Evolutionary conservation across 2,797 vertebrate species (phyloP).

Genomic region (Acanthurus tractus): DNA sequence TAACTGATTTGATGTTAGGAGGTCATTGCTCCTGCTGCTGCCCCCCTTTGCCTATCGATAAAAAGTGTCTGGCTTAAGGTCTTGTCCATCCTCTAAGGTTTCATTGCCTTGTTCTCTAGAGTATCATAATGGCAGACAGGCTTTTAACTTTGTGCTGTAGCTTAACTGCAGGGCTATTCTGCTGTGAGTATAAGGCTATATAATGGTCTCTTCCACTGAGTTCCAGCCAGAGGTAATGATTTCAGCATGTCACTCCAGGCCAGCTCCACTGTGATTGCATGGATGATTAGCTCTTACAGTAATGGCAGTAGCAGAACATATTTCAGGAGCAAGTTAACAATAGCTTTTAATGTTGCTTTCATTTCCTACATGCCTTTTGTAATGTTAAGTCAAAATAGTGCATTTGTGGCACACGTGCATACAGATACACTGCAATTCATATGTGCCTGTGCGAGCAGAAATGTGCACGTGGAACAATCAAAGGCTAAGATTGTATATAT

Average conservation of each 20-base stretch:
- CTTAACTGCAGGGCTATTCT: conserved; percentile 41
- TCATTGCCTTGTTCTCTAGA: conserved; percentile 63
- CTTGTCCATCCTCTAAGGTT: conserved; percentile 46
- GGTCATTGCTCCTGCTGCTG: conserved; percentile 32
- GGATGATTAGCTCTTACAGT: conserved; percentile 81
- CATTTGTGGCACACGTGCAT: conserved; percentile 1
- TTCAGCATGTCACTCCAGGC: conserved; percentile 77
- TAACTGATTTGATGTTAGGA: conserved; percentile 25
- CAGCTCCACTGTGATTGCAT: conserved; percentile 72
- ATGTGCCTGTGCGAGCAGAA: conserved; percentile 17
- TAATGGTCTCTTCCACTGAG: conserved; percentile 66
- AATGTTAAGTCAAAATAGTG: neutral
- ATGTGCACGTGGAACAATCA: conserved; percentile 52
- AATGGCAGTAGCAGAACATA: conserved; percentile 73
- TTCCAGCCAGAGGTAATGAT: conserved; percentile 75
- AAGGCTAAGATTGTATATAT: conserved; percentile 61
- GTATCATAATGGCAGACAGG: conserved; percentile 46
- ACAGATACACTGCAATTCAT: conserved; percentile 1
- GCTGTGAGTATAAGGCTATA: conserved; percentile 49
- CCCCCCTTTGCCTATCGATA: conserved; percentile 17
- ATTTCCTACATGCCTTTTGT: conserved; percentile 54
- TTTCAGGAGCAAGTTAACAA: conserved; percentile 61
- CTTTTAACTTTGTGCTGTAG: conserved; percentile 50
- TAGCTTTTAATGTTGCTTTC: conserved; percentile 62
- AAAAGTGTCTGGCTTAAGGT: conserved; percentile 43